Evolutionary conservation across 2,797 vertebrate genomes (phyloP).

Genomic region (Morelia viridis): DNA sequence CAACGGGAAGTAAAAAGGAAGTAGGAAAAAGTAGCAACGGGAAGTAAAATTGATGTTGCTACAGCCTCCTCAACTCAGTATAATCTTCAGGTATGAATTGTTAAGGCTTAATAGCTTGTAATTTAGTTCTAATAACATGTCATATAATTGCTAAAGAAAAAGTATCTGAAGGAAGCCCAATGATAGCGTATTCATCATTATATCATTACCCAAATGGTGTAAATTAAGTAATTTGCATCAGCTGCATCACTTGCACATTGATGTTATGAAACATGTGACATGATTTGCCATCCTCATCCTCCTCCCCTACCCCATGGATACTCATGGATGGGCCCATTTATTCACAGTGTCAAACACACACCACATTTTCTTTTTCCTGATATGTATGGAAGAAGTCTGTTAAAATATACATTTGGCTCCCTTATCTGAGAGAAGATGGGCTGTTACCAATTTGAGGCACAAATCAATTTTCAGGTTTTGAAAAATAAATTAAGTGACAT

Average conservation of each 20-base stretch:
- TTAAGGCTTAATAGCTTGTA: not conserved
- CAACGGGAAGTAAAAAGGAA: no score
- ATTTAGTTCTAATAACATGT: not conserved
- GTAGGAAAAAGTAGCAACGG: not conserved
- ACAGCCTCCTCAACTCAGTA: not conserved
- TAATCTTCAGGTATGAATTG: not conserved
- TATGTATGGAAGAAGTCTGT: not conserved
- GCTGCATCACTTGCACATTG: not conserved
- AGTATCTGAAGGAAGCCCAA: not conserved
- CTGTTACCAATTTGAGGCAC: not conserved
- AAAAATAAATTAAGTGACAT: constrained; percentile 15
- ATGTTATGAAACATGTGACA: not conserved
- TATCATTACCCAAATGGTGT: not conserved
- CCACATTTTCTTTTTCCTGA: not conserved
- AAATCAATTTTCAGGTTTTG: not conserved
- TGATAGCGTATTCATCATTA: not conserved
- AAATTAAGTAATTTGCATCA: not conserved
- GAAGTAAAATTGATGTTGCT: not conserved
- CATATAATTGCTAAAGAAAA: not conserved
- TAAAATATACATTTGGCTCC: not conserved
- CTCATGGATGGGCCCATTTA: not conserved
- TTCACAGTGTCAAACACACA: not conserved
- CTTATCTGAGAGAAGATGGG: not conserved
- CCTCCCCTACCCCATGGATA: not conserved
- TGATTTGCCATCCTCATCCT: not conserved